Percentiles rank a stretch among this genome's conserved stretches.
Conservation (phyloP, 2,888 invertebrate species). For the Dynastes hyllus region DNA sequence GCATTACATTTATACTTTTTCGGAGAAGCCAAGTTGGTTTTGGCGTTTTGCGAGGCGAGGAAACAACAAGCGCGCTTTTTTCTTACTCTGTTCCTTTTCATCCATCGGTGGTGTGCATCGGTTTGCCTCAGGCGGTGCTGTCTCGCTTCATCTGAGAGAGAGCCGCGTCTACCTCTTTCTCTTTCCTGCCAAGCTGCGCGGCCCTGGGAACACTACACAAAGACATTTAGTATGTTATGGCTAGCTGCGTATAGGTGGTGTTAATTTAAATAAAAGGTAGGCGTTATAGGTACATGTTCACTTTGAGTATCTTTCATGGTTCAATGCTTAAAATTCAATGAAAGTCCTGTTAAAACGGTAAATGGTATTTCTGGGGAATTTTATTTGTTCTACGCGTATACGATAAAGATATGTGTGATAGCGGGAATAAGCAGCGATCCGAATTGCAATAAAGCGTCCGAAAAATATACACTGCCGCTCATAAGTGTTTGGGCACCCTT, state of each 20-base stretch:
- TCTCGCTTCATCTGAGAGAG: slow-evolving; percentile 80
- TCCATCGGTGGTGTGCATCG: slow-evolving; percentile 84
- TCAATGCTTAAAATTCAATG: slow-evolving; percentile 19
- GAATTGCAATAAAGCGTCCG: too few species aligned
- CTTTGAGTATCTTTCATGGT: background rate
- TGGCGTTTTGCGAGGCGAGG: background rate
- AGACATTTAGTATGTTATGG: slow-evolving; percentile 31
- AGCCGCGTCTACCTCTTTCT: slow-evolving; percentile 76
- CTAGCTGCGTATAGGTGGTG: slow-evolving; percentile 9
- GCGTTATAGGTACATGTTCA: slow-evolving; percentile 1
- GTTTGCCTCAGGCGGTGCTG: slow-evolving; percentile 77
- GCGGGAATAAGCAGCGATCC: too few species aligned
- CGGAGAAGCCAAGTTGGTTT: background rate
- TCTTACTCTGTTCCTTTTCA: slow-evolving; percentile 88
- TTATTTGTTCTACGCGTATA: too few species aligned
- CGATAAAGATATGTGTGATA: too few species aligned
- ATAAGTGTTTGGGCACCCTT: too few species aligned
- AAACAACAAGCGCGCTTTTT: slow-evolving; percentile 17
- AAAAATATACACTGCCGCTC: too few species aligned
- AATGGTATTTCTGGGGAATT: too few species aligned
- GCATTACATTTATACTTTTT: background rate
- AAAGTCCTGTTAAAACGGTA: background rate
- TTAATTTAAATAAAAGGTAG: slow-evolving; percentile 8
- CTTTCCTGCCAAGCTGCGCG: slow-evolving; percentile 88
- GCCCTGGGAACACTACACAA: slow-evolving; percentile 83